A percentile compares a stretch with the other conserved stretches of the same genome.
Evolutionary conservation across 2,888 invertebrate genomes (phyloP).

Genomic region (Venustoraphidia nigricollis): DNA sequence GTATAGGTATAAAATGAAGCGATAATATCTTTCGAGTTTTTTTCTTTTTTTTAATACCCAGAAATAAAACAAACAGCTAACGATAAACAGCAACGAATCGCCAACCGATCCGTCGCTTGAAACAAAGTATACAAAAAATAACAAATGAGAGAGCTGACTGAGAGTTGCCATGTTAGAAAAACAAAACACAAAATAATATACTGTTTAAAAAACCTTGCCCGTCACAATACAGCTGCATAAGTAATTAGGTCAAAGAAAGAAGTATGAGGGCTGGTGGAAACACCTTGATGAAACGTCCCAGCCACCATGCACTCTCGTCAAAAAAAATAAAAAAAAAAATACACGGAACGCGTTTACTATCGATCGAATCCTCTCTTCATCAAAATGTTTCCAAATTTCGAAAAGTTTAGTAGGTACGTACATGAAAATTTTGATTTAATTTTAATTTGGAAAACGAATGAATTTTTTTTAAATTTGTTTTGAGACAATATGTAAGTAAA

Average conservation of each 20-base stretch:
- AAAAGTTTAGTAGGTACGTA: background rate
- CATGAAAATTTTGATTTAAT: background rate
- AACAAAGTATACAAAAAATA: constrained; percentile 15
- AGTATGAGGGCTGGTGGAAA: constrained; percentile 25
- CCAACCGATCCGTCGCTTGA: constrained; percentile 25
- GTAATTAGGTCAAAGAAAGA: constrained; percentile 7
- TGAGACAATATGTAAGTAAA: background rate
- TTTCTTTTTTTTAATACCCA: background rate
- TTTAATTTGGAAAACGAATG: background rate
- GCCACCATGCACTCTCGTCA: constrained; percentile 8
- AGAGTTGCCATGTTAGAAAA: constrained; percentile 14
- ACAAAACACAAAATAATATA: constrained; percentile 1
- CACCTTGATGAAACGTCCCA: constrained; percentile 31
- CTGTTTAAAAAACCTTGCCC: constrained; percentile 1
- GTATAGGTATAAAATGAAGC: too few species aligned
- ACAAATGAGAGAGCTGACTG: constrained; percentile 27
- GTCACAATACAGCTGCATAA: constrained; percentile 22
- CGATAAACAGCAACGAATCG: constrained; percentile 6
- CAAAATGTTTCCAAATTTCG: constrained; percentile 30
- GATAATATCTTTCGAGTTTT: too few species aligned
- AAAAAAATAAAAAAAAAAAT: background rate
- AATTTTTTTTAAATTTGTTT: background rate
- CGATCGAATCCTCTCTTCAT: constrained; percentile 18
- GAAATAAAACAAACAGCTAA: background rate
- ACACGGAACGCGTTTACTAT: too few species aligned